A percentile compares a stretch with the other conserved stretches of the same genome.
Conservation (phyloP, 2,113 vertebrate species). For the Parus major region DNA sequence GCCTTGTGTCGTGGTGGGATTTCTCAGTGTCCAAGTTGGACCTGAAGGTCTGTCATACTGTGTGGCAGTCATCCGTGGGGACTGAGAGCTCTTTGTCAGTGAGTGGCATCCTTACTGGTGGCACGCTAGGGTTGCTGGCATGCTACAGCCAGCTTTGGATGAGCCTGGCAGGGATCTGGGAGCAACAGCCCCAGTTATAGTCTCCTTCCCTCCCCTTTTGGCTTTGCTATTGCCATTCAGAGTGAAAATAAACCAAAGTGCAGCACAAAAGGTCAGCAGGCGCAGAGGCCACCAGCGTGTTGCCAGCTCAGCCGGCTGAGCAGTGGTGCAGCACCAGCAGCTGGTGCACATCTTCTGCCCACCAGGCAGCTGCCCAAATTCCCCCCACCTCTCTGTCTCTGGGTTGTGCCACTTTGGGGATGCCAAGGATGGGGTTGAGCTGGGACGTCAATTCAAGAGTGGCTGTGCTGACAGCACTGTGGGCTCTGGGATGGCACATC, state of each 20-base stretch:
- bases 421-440: neutral
- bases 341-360: fast-evolving
- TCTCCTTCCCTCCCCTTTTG: neutral
- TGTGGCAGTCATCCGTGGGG: neutral
- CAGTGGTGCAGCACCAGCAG: neutral
- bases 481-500: neutral
- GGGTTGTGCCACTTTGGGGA: fast-evolving
- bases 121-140: neutral
- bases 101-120: neutral
- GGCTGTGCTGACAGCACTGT: neutral
- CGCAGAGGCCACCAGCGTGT: neutral
- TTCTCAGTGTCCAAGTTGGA: neutral
- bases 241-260: slow-evolving; percentile 4
- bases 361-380: neutral
- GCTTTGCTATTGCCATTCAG: neutral
- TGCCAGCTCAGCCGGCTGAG: neutral
- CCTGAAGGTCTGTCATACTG: neutral
- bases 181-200: neutral
- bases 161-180: neutral
- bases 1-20: neutral
- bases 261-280: slow-evolving; percentile 11
- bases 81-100: neutral
- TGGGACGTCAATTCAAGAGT: fast-evolving
- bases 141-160: fast-evolving
- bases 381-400: neutral